These are phyloP conservation scores for Myrmophylax atrothorax DNA, from an alignment of 2,113 vertebrate species.

Conservation along the genomic window DNA sequence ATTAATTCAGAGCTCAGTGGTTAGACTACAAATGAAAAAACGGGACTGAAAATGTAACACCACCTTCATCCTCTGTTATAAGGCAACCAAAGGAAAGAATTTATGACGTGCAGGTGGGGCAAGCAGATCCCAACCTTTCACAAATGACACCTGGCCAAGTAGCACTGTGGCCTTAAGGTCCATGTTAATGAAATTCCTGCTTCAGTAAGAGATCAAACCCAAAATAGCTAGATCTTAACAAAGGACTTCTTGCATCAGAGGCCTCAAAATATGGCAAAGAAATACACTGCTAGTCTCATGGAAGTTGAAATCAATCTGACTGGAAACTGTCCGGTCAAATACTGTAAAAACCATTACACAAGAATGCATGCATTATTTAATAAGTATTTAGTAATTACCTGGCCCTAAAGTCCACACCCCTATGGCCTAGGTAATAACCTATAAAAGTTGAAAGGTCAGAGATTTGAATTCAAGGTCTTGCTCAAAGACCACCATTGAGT, in stretches of 20 bases:
- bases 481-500: not conserved
- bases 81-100: not conserved
- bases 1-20: not conserved
- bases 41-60: not conserved
- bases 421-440: not conserved
- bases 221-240: not conserved
- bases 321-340: not conserved
- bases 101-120: not conserved
- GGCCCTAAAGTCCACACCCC: not conserved
- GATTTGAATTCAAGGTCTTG: not conserved
- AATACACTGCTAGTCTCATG: not conserved
- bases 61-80: not conserved
- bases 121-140: not conserved
- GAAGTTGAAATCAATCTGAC: not conserved
- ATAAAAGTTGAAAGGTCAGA: not conserved
- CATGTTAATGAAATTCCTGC: accelerated
- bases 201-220: not conserved
- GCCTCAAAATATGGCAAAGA: not conserved
- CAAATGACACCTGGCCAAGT: not conserved
- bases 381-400: not conserved
- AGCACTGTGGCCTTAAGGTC: not conserved
- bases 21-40: not conserved
- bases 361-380: not conserved
- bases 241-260: not conserved
- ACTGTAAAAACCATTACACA: not conserved